Evolutionary conservation across 2,113 vertebrate species (phyloP).

Genomic region (Sorex araneus): DNA sequence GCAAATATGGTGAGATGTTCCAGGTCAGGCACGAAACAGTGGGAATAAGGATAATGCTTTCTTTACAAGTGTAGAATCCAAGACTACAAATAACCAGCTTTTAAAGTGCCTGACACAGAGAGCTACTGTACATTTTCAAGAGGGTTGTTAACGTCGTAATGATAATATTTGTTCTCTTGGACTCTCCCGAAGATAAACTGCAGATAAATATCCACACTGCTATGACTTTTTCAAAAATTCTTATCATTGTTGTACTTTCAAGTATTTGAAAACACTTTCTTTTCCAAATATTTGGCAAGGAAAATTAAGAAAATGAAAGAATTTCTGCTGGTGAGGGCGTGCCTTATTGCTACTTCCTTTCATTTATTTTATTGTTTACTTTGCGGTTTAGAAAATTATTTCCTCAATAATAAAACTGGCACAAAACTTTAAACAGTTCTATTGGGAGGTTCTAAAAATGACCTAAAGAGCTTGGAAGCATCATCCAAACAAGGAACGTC

Average conservation of each 20-base stretch:
- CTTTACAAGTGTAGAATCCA: neutral
- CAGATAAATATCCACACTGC: neutral
- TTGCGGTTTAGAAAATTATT: conserved; percentile 20
- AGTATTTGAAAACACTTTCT: neutral
- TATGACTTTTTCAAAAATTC: conserved; percentile 1
- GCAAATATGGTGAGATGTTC: neutral
- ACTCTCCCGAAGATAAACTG: neutral
- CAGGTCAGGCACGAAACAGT: neutral
- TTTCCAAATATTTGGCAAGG: conserved; percentile 46
- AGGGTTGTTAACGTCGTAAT: neutral
- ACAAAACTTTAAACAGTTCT: conserved; percentile 5
- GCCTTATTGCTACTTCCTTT: conserved; percentile 50
- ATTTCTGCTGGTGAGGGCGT: neutral
- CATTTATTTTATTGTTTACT: conserved; percentile 17
- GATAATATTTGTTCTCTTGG: neutral
- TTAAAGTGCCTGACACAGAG: neutral
- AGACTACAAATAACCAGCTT: neutral
- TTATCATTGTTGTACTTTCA: neutral
- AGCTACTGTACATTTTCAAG: conserved; percentile 23
- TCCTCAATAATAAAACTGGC: neutral
- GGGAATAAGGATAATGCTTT: neutral
- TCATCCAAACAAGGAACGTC: conserved; percentile 28
- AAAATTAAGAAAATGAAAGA: conserved; percentile 53
- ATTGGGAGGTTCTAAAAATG: conserved; percentile 5
- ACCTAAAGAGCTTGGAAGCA: neutral